Evolutionary conservation across 2,797 vertebrate genomes (phyloP).

Genomic region (Ambastaia sidthimunki): DNA sequence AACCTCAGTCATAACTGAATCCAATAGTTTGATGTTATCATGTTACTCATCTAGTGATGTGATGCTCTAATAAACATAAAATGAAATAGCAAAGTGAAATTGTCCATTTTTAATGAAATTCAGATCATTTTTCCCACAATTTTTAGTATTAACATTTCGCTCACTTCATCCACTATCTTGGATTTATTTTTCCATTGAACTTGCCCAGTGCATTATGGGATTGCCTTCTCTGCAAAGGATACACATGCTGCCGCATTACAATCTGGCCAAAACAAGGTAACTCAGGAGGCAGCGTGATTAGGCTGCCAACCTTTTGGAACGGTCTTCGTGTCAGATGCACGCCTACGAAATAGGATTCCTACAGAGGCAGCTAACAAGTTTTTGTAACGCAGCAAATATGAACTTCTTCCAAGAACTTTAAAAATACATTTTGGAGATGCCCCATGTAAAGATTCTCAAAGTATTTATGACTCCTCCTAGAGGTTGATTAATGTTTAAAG

Average conservation of each 20-base stretch:
- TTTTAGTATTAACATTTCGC: too few species aligned
- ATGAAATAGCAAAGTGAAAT: not conserved
- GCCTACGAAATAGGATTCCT: not conserved
- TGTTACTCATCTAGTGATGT: not conserved
- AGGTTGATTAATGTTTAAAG: not conserved
- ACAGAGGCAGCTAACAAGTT: not conserved
- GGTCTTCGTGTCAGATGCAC: not conserved
- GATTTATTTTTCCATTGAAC: not conserved
- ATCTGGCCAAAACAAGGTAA: not conserved
- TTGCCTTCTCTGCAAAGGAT: not conserved
- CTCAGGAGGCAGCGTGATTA: not conserved
- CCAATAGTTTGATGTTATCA: not conserved
- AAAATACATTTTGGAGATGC: not conserved
- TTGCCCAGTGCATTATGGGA: not conserved
- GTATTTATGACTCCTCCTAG: not conserved
- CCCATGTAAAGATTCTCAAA: not conserved
- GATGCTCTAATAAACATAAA: not conserved
- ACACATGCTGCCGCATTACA: not conserved
- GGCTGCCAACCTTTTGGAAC: not conserved
- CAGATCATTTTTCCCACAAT: too few species aligned
- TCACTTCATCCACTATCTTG: not conserved
- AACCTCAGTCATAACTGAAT: too few species aligned
- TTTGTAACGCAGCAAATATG: not conserved
- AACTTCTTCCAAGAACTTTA: not conserved
- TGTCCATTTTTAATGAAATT: too few species aligned